These are phyloP conservation scores for Plebejus melissa DNA, from an alignment of 2,888 invertebrate species.

Conservation along the genomic window DNA sequence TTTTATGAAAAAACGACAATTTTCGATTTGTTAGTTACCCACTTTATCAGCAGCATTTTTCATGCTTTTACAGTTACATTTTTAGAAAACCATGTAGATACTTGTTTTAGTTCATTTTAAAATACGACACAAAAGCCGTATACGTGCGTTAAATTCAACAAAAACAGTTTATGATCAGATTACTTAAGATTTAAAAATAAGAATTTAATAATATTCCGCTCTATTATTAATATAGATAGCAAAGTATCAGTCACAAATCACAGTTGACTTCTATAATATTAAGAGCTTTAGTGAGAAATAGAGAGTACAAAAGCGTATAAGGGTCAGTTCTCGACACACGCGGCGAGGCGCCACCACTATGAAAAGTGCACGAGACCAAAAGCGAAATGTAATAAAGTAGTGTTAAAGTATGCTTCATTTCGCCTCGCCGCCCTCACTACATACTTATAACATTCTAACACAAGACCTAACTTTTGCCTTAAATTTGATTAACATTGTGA, in stretches of 20 bases:
- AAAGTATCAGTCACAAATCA: neutral
- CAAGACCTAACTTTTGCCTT: neutral
- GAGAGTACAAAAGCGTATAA: neutral
- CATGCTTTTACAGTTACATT: too few relatives aligned
- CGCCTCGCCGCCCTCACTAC: neutral
- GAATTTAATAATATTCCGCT: neutral
- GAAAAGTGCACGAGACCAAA: slow-evolving; percentile 3
- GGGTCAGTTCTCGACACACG: neutral
- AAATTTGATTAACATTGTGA: neutral
- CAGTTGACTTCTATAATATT: neutral
- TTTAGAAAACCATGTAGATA: too few relatives aligned
- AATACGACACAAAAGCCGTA: too few relatives aligned
- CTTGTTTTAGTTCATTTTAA: too few relatives aligned
- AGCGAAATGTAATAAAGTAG: neutral
- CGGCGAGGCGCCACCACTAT: neutral
- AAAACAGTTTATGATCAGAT: neutral
- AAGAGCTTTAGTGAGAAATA: neutral
- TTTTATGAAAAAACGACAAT: too few relatives aligned
- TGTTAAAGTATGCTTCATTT: neutral
- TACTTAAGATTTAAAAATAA: too few relatives aligned
- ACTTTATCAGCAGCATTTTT: too few relatives aligned
- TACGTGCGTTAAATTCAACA: neutral
- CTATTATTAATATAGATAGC: neutral
- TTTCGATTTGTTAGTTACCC: too few relatives aligned
- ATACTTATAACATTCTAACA: neutral